Evolutionary conservation across 1,140 invertebrate species (phyloP).

Genomic region (Globodera ellingtonae): DNA sequence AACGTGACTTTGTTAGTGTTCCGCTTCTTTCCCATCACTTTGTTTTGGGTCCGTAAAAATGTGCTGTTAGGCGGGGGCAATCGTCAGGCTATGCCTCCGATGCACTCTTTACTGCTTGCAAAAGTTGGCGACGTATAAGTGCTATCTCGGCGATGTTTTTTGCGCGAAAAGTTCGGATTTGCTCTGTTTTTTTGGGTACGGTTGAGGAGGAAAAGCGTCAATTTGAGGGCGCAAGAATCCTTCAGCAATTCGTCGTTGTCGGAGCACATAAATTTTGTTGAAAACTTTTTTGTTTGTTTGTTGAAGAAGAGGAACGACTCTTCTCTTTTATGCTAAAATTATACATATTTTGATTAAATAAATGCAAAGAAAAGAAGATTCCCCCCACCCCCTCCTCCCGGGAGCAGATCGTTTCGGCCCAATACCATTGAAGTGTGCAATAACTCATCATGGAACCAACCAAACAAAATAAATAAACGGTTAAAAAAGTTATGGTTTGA

Average conservation of each 20-base stretch:
- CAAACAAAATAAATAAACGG: too few species aligned
- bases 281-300: not conserved
- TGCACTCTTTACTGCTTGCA: too few species aligned
- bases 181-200: not conserved
- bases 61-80: not conserved
- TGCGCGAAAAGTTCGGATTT: not conserved
- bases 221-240: not conserved
- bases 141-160: not conserved
- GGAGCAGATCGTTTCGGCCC: too few species aligned
- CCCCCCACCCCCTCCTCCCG: too few species aligned
- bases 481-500: too few species aligned
- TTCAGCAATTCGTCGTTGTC: not conserved
- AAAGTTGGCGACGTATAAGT: not conserved
- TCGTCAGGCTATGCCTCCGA: not conserved
- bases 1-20: constrained; percentile 41
- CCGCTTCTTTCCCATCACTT: constrained; percentile 37
- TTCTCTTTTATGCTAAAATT: not conserved
- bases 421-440: too few species aligned
- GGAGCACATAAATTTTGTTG: constrained; percentile 1
- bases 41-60: not conserved
- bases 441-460: too few species aligned
- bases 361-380: too few species aligned
- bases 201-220: not conserved
- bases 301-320: not conserved
- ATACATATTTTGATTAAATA: not conserved